These are phyloP conservation scores for Zaprionus inermis DNA, from an alignment of 1,140 invertebrate species.

Conservation along the genomic window DNA sequence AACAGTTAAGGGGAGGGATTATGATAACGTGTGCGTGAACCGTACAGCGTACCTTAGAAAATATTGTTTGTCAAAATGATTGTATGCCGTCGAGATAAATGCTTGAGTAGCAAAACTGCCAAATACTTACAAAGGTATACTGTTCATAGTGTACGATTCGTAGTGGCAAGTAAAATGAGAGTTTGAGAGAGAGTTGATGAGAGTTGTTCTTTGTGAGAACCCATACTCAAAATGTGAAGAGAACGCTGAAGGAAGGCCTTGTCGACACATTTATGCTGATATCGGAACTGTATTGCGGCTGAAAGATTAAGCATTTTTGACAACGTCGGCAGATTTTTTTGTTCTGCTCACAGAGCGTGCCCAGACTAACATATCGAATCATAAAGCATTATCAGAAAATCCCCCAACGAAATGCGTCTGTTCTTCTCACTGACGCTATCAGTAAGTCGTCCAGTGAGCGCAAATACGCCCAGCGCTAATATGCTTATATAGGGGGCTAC, in stretches of 20 bases:
- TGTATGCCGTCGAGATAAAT: constrained; percentile 23
- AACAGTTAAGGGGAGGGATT: constrained; percentile 47
- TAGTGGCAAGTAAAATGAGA: background rate
- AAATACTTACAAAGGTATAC: background rate
- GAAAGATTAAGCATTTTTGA: constrained; percentile 27
- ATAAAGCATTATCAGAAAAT: constrained; percentile 61
- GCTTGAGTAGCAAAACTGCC: background rate
- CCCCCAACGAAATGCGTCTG: constrained; percentile 35
- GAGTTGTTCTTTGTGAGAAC: background rate
- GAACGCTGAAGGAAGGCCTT: background rate
- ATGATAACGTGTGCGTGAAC: constrained; percentile 71
- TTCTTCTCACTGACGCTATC: constrained; percentile 36
- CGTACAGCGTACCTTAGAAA: constrained; percentile 42
- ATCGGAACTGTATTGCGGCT: constrained; percentile 12
- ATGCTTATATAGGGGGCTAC: constrained; percentile 50
- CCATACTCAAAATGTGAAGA: background rate
- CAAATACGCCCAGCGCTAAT: constrained; percentile 21
- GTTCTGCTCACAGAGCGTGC: constrained; percentile 18
- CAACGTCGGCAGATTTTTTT: constrained; percentile 18
- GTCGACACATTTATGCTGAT: background rate
- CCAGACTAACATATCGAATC: constrained; percentile 14
- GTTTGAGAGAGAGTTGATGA: too few species aligned
- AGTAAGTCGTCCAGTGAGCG: constrained; percentile 28
- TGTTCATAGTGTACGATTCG: constrained; percentile 3
- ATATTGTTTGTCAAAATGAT: constrained; percentile 57